Base-by-base conservation (phyloP, 2,888 invertebrate species). In the Netelia fuscicornis region DNA sequence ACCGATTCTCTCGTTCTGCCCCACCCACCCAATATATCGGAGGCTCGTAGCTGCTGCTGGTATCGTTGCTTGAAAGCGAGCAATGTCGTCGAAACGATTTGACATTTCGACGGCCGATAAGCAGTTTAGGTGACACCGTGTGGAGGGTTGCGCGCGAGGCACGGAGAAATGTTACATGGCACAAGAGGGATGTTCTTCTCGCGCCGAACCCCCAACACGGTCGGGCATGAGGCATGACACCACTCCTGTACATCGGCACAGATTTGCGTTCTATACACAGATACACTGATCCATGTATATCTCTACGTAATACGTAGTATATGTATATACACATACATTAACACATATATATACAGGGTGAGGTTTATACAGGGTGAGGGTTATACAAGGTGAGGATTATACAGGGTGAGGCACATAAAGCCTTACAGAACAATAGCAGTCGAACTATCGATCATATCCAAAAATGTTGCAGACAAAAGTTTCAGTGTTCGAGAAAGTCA, bases 31-130 rank as follows among this genome's bases (percentile, higher is more conserved):
- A 42, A 52, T 67, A 52, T 42, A 25, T 54, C 71, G 17, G 30
- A 2, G 70, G 58, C 60, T 44, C 52, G 62, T 48, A 8, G 9
- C 62, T 54, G 42, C 56, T 42, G 62, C 11, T 17, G 44, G 1
- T 65, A 30, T 42, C 23, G 23, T 42, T 13, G 56, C 37, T 11
- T 17, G 10, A 58, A 30, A 64, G 20, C n/a, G 67, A 74, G 58
- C 37, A 79, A 76, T 77, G 79, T 68, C 76, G 71, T 85, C 76
- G 80, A 74, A 81, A 86, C 78, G 86, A 88, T 89, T 87, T 85
- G 85, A 87, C 82, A 72, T 88, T 87, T 87, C 84, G 85, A 86
- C 75, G 71, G 65, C 44, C 60, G 76, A 67, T 86, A 85, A 87
- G 76, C 78, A 82, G 81, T 86, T 88, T 86, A 86, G 70, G 77